Percentiles rank a stretch among this genome's conserved stretches.
These are phyloP conservation scores for Conus betulinus DNA, from an alignment of 1,140 invertebrate genomes.

Conservation along the genomic window DNA sequence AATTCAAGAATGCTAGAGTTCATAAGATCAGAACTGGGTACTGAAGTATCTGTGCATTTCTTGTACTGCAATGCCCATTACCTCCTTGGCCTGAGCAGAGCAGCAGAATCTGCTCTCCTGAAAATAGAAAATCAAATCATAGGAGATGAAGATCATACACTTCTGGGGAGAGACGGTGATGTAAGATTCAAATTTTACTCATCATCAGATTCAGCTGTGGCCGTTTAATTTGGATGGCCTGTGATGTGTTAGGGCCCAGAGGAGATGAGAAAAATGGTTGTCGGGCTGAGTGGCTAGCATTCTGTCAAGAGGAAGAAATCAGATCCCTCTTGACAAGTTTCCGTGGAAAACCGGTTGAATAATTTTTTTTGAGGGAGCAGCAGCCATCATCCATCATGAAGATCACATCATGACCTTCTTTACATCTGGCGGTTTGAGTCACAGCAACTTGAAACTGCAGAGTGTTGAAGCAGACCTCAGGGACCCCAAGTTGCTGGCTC, in stretches of 20 bases:
- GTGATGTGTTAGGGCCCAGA: conserved; percentile 43
- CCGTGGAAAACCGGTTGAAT: conserved; percentile 46
- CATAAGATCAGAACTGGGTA: no score
- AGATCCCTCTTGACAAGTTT: conserved; percentile 40
- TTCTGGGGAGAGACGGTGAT: no score
- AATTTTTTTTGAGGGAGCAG: conserved; percentile 47
- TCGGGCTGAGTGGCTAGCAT: conserved; percentile 44
- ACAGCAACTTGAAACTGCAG: conserved; percentile 40
- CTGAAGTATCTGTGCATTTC: no score
- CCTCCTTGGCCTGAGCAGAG: no score
- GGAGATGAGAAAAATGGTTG: conserved; percentile 48
- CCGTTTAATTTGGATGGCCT: conserved; percentile 29
- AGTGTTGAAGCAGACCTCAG: conserved; percentile 37
- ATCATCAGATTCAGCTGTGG: conserved; percentile 27
- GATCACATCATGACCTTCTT: conserved; percentile 42
- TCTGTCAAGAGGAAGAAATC: conserved; percentile 21
- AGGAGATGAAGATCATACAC: no score
- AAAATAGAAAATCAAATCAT: no score
- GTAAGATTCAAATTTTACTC: no score
- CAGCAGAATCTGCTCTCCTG: no score
- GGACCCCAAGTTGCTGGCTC: not conserved
- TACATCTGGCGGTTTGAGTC: conserved; percentile 16
- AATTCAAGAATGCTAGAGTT: no score
- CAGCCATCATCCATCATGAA: conserved; percentile 26
- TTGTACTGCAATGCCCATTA: no score